Base-by-base conservation (phyloP, 2,113 vertebrate genomes). In the Microtus pennsylvanicus region DNA sequence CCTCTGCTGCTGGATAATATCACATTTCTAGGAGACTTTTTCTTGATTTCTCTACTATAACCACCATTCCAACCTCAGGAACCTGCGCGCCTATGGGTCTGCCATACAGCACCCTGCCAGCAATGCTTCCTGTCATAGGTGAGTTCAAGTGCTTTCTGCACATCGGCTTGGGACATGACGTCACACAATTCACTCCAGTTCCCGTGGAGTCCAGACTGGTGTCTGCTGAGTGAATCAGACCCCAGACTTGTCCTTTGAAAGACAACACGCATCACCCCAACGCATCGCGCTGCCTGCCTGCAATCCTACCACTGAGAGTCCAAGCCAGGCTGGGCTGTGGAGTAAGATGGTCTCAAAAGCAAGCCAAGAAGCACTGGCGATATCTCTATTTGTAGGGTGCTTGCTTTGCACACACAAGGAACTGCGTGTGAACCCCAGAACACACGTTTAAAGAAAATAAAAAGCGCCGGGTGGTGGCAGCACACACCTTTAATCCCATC, bases 131-230 rank as follows among this genome's bases (percentile, higher is more conserved):
- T 13, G 86, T 70, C 88, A 74, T 47, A n/a, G 58, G 72, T 6
- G 10, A 80, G 63, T 83, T 75, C 95, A 80, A 65, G 52, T 80
- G 61, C 86, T 38, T 82, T 77, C 75, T 93, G 61, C 35, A 67
- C 77, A 2, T 7, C 28, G 77, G 33, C 24, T 16, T 30, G 72
- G 47, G 72, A 45, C 78, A n/a, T 33, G 82, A 2, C 1, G 5
- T 58, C 17, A 21, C 45, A 45, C 67, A 28, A 28, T 69, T 70
- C 26, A 8, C 50, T 93, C 67, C 42, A 52, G 42, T 42, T 24
- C 69, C 35, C 0, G 26, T 26, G 74, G 14, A 47, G 28, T 58
- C 78, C 45, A 28, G 7, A 9, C 5, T 47, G 91, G 63, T 78
- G 58, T 28, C 61, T 17, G 5, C 14, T 58, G 19, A 16, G 55